phyloP scores from a whole-genome alignment of 2,888 invertebrate genomes.

The Microctonus brassicae region DNA sequence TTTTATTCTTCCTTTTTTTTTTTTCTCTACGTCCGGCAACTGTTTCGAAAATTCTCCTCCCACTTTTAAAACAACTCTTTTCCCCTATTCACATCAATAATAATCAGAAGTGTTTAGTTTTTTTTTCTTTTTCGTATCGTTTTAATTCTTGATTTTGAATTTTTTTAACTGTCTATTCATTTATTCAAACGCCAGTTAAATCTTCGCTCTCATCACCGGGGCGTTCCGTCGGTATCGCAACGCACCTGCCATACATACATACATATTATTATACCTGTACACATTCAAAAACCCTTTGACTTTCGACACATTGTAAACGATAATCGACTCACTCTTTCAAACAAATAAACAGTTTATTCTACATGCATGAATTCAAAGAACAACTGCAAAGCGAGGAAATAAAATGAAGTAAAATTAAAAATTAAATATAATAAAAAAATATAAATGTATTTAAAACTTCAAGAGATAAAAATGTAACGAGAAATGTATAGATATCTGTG shows the following conservation, averaged over 20 bases:
- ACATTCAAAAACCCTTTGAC: not conserved
- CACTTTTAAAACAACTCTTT: not conserved
- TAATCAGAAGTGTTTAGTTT: not conserved
- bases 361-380: not conserved
- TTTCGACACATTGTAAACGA: not conserved
- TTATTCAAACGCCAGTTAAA: constrained; percentile 21
- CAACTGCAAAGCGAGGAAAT: not conserved
- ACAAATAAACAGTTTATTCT: not conserved
- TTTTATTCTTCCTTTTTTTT: constrained; percentile 38
- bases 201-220: not conserved
- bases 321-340: constrained; percentile 8
- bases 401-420: not conserved
- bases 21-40: constrained; percentile 33
- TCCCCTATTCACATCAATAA: too few species aligned
- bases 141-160: constrained; percentile 9
- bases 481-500: constrained; percentile 15
- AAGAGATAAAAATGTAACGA: constrained; percentile 4
- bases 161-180: not conserved
- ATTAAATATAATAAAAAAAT: constrained; percentile 15
- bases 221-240: constrained; percentile 22
- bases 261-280: not conserved
- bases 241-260: not conserved
- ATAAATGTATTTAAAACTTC: not conserved
- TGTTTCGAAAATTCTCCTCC: constrained; percentile 5
- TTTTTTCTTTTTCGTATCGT: not conserved